Percentiles rank a stretch among this genome's conserved stretches.
These are phyloP conservation scores for Helicoverpa assulta DNA, from an alignment of 2,888 invertebrate genomes.

Conservation along the genomic window DNA sequence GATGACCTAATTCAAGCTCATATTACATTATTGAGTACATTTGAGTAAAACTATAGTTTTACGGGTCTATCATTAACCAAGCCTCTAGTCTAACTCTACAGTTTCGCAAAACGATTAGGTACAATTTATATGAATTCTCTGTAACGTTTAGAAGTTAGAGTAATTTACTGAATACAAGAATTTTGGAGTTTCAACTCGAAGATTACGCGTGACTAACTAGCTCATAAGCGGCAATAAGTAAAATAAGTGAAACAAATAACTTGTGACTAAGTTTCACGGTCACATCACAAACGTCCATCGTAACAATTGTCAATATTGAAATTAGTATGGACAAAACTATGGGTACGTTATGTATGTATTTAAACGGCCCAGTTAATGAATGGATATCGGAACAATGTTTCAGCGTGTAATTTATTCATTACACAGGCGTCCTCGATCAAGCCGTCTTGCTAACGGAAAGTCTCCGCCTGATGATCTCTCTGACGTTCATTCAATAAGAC, in stretches of 20 bases:
- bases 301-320: constrained; percentile 85
- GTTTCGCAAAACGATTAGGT: background rate
- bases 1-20: constrained; percentile 26
- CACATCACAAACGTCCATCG: constrained; percentile 66
- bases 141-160: constrained; percentile 4
- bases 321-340: constrained; percentile 76
- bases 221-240: constrained; percentile 49
- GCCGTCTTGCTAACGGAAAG: constrained; percentile 82
- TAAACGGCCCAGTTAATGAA: constrained; percentile 83
- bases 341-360: constrained; percentile 70
- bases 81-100: constrained; percentile 1
- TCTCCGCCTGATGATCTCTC: constrained; percentile 82
- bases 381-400: constrained; percentile 88
- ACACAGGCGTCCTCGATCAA: constrained; percentile 88
- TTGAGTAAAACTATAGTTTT: background rate
- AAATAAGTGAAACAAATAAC: constrained; percentile 72
- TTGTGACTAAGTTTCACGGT: constrained; percentile 77
- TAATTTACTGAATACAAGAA: constrained; percentile 14
- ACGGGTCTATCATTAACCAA: background rate
- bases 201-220: constrained; percentile 45
- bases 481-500: constrained; percentile 64
- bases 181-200: constrained; percentile 25
- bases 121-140: constrained; percentile 1
- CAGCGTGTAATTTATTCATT: constrained; percentile 90
- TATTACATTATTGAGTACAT: constrained; percentile 7